Base-by-base conservation (phyloP, 2,113 vertebrate species). In the Steatornis caripensis region DNA sequence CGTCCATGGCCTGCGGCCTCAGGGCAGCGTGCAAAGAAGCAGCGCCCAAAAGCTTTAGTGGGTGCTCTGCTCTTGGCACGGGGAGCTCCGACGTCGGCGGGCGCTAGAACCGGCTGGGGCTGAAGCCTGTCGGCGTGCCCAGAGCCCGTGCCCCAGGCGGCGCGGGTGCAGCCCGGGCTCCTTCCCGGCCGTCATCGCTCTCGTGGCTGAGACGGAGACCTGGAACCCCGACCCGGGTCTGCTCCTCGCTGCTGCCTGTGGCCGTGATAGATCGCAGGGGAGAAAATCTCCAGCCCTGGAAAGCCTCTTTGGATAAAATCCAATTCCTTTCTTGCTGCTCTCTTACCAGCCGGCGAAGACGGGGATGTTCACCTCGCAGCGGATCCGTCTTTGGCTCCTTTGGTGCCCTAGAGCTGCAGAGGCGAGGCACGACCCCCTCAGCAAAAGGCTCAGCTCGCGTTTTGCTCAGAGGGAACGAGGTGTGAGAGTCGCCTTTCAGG, bases 11-110 rank as follows among this genome's bases (percentile, higher is more conserved):
- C 8, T 1, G 26, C 3, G 74, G 65, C 30, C 30, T 53, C 55
- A 8, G 87, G 70, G 53, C 68, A 26, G 46, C 0, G 0, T 2
- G 37, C 4, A 5, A 32, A 43, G 88, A 8, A 45, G 74, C 69
- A 36, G 32, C 8, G 0, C 29, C 32, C 49, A 5, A 9, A 49
- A 21, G n/a, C 3, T 37, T 64, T 1, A 4, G 36, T 5, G 32
- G 12, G 15, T 32, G 60, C 12, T 61, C n/a, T 2, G 19, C 23
- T 37, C 11, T 12, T 14, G 2, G 46, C 32, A 9, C 0, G 0
- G 53, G 0, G 53, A 49, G 34, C 17, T 21, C 26, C 1, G 12
- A 11, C 1, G 37, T 10, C 34, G 43, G 37, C 34, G 24, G 10
- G 24, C 27, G 24, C 4, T 24, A 8, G 57, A 26, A 53, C 16